Percentiles rank a stretch among this genome's conserved stretches.
These are phyloP conservation scores for Oncorhynchus tshawytscha DNA, from an alignment of 2,113 vertebrate genomes.

Conservation along the genomic window DNA sequence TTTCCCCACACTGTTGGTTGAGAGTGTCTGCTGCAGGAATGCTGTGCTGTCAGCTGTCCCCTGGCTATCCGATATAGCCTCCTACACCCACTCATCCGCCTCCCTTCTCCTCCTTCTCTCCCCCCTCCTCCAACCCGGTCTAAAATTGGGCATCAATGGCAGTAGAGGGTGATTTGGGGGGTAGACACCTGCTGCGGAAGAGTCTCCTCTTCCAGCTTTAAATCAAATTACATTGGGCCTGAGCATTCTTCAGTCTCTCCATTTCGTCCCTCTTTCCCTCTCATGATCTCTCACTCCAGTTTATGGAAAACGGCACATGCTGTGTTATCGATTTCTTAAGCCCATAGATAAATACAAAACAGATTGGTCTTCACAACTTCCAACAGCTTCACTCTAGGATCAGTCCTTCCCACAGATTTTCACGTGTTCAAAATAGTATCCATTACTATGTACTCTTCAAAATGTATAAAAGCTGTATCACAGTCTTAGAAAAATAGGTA, in stretches of 20 bases:
- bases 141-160: constrained; percentile 51
- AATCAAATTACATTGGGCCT: constrained; percentile 51
- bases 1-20: constrained; percentile 3
- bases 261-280: not conserved
- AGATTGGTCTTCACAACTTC: too few relatives aligned
- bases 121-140: constrained; percentile 6
- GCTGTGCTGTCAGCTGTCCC: constrained; percentile 48
- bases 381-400: too few relatives aligned
- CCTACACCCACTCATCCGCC: not conserved
- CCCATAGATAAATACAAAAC: too few relatives aligned
- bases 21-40: constrained; percentile 36
- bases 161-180: constrained; percentile 47
- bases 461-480: too few relatives aligned
- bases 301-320: too few relatives aligned
- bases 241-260: constrained; percentile 37
- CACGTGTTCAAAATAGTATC: too few relatives aligned
- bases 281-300: not conserved
- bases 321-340: too few relatives aligned
- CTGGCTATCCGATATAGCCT: constrained; percentile 43
- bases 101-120: not conserved
- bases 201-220: constrained; percentile 48
- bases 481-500: too few relatives aligned
- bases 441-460: too few relatives aligned
- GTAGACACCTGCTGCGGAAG: constrained; percentile 44
- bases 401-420: too few relatives aligned